Evolutionary conservation across 2,888 invertebrate genomes (phyloP).

Genomic region (Geotrupes spiniger): DNA sequence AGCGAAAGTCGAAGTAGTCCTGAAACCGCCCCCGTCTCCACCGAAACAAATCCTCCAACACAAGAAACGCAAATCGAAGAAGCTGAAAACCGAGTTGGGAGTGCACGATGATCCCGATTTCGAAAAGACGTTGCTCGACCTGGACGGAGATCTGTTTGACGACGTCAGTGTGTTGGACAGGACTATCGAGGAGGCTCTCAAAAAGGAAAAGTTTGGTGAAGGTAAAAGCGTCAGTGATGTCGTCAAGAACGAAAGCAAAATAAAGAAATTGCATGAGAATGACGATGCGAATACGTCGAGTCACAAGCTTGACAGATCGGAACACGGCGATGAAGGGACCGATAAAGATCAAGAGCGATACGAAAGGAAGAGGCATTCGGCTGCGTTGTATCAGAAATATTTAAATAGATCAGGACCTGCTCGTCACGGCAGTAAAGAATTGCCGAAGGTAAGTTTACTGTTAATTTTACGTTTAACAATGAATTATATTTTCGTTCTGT

Average conservation of each 20-base stretch:
- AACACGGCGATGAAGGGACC: constrained; percentile 42
- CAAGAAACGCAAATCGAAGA: constrained; percentile 28
- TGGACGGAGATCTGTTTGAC: constrained; percentile 57
- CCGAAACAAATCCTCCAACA: no score
- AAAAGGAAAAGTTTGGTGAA: not conserved
- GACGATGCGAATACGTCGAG: constrained; percentile 25
- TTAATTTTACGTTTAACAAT: constrained; percentile 9
- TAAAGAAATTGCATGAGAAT: constrained; percentile 24
- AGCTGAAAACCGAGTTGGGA: constrained; percentile 44
- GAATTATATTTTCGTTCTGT: constrained; percentile 26
- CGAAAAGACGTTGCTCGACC: constrained; percentile 62
- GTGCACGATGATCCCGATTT: constrained; percentile 70
- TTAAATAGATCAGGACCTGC: constrained; percentile 75
- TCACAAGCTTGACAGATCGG: constrained; percentile 39
- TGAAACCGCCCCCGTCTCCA: constrained; percentile 11
- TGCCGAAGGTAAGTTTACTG: constrained; percentile 68
- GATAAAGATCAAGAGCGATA: constrained; percentile 65
- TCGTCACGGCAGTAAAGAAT: constrained; percentile 77
- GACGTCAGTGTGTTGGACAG: constrained; percentile 40
- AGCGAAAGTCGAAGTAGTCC: constrained; percentile 43
- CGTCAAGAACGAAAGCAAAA: not conserved
- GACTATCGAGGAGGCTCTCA: constrained; percentile 34
- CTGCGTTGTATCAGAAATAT: constrained; percentile 71
- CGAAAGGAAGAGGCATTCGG: constrained; percentile 64
- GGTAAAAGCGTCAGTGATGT: not conserved